Evolutionary conservation across 2,113 vertebrate genomes (phyloP).

Genomic region (Chunga burmeisteri): DNA sequence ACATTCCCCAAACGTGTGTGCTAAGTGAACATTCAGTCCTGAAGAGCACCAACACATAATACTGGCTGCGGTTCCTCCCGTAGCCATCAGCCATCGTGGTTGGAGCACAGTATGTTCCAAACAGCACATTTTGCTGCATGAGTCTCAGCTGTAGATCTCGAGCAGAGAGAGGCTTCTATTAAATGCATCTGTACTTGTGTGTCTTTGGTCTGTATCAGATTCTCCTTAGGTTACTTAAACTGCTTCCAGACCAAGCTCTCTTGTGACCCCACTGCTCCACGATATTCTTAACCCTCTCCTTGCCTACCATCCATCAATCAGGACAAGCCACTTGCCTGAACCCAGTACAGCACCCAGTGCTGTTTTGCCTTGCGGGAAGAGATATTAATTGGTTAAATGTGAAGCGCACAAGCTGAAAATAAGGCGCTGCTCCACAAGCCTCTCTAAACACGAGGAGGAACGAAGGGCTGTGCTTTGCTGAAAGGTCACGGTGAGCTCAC

Average conservation of each 20-base stretch:
- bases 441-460: not conserved
- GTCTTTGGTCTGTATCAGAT: slow-evolving; percentile 56
- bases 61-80: slow-evolving; percentile 43
- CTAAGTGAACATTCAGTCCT: slow-evolving; percentile 66
- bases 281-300: slow-evolving; percentile 47
- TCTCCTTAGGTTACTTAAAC: slow-evolving; percentile 63
- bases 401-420: not conserved
- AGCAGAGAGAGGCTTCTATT: slow-evolving; percentile 53
- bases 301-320: not conserved
- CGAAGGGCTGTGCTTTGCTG: not conserved
- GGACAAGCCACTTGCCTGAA: not conserved
- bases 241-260: slow-evolving; percentile 48
- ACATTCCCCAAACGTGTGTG: slow-evolving; percentile 56
- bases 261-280: not conserved
- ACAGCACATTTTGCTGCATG: slow-evolving; percentile 58
- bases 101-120: slow-evolving; percentile 68
- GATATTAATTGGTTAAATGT: not conserved
- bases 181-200: slow-evolving; percentile 59
- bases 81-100: slow-evolving; percentile 55
- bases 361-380: not conserved
- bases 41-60: slow-evolving; percentile 51
- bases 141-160: slow-evolving; percentile 53
- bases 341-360: not conserved
- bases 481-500: slow-evolving; percentile 52
- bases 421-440: not conserved